Conservation (phyloP, 1,140 invertebrate genomes). For the Hydropsyche tenuis region DNA sequence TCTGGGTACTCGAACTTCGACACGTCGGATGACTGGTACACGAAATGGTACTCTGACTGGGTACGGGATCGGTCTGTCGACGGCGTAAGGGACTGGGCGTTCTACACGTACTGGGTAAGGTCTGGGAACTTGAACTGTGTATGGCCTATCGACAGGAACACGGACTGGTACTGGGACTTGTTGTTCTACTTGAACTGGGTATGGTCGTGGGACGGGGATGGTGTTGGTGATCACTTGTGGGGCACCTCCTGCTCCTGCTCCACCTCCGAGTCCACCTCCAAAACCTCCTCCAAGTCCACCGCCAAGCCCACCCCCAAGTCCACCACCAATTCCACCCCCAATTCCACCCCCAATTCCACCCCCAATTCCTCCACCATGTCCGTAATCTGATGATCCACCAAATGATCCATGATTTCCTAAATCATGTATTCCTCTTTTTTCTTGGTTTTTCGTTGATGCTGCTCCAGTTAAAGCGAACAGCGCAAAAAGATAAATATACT, state of each 20-base stretch:
- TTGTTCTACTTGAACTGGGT: slow-evolving; percentile 45
- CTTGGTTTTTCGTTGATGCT: too few relatives aligned
- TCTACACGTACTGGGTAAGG: slow-evolving; percentile 54
- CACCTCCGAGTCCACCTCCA: slow-evolving; percentile 15
- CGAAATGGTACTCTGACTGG: slow-evolving; percentile 52
- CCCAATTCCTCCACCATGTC: slow-evolving; percentile 15
- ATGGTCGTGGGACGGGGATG: slow-evolving; percentile 47
- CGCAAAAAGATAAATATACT: too few relatives aligned
- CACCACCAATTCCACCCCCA: slow-evolving; percentile 33
- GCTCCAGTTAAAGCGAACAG: too few relatives aligned
- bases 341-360: slow-evolving; percentile 42
- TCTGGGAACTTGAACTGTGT: slow-evolving; percentile 44
- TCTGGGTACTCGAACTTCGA: slow-evolving; percentile 54
- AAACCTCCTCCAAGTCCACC: slow-evolving; percentile 25
- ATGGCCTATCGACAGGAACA: slow-evolving; percentile 46
- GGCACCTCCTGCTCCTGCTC: slow-evolving; percentile 13
- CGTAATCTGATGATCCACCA: slow-evolving; percentile 44
- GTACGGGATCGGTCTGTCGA: slow-evolving; percentile 50
- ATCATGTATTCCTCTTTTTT: slow-evolving; percentile 52
- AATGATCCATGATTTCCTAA: too few relatives aligned
- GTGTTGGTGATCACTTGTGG: slow-evolving; percentile 48
- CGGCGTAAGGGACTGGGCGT: slow-evolving; percentile 52
- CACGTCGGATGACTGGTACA: slow-evolving; percentile 56
- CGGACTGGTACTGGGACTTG: slow-evolving; percentile 43
- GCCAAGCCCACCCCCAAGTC: background rate